Percentiles rank a stretch among this genome's conserved stretches.
Evolutionary conservation across 2,888 invertebrate genomes (phyloP).

Genomic region (Zygogramma bicolorata): DNA sequence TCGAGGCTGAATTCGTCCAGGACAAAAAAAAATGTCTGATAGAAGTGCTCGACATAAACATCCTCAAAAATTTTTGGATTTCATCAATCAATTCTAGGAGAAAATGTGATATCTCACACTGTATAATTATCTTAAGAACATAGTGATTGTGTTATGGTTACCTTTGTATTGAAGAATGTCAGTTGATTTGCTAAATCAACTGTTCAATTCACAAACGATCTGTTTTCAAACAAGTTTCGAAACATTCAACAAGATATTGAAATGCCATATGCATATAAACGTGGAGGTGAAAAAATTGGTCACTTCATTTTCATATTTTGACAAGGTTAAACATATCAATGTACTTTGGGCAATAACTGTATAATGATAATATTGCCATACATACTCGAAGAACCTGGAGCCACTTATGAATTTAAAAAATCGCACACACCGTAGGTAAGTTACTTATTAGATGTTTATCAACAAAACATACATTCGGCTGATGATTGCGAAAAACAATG

Average conservation of each 20-base stretch:
- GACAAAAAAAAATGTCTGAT: neutral
- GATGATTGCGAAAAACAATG: neutral
- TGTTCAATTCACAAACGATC: too few species aligned
- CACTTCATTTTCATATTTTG: too few species aligned
- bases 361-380: too few species aligned
- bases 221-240: too few species aligned
- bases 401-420: neutral
- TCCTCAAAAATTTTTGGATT: neutral
- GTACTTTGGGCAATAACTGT: too few species aligned
- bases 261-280: too few species aligned
- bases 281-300: too few species aligned
- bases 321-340: too few species aligned
- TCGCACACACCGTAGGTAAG: neutral
- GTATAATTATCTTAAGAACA: neutral
- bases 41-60: neutral
- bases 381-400: too few species aligned
- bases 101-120: neutral
- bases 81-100: neutral
- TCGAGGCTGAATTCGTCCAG: neutral
- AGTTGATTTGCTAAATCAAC: too few species aligned
- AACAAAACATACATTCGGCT: neutral
- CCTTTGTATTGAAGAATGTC: neutral
- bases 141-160: neutral
- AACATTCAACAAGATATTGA: too few species aligned
- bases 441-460: neutral